Conservation (phyloP, 2,113 vertebrate species). For the Dromiciops gliroides region DNA sequence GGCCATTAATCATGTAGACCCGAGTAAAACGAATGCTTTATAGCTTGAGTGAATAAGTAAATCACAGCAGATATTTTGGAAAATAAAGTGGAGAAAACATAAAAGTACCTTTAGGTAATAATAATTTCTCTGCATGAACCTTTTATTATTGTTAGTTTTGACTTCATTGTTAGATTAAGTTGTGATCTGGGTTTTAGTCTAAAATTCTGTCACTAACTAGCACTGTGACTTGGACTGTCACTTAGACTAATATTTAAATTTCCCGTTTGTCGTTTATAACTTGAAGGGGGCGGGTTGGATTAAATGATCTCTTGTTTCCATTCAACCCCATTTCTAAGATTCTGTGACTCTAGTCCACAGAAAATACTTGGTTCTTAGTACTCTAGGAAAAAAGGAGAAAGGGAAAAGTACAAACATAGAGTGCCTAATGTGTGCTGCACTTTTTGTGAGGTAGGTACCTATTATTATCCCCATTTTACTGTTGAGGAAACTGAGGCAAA, state of each 20-base stretch:
- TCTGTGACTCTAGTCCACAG: neutral
- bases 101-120: neutral
- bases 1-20: neutral
- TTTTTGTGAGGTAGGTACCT: neutral
- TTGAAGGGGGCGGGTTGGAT: neutral
- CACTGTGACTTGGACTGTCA: neutral
- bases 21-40: neutral
- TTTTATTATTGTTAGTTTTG: slow-evolving; percentile 43
- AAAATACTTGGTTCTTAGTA: neutral
- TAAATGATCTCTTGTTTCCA: neutral
- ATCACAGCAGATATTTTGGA: slow-evolving; percentile 60
- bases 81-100: slow-evolving; percentile 19
- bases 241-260: neutral
- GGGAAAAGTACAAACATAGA: neutral
- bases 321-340: neutral
- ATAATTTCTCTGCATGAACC: neutral
- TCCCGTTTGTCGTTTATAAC: neutral
- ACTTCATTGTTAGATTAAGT: slow-evolving; percentile 28
- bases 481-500: neutral
- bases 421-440: neutral
- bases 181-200: neutral
- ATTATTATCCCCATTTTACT: neutral
- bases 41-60: slow-evolving; percentile 10
- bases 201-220: neutral
- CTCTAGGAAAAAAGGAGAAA: neutral